phyloP scores from a whole-genome alignment of 2,113 vertebrate species.

The Boulengeromyrus knoepffleri region DNA sequence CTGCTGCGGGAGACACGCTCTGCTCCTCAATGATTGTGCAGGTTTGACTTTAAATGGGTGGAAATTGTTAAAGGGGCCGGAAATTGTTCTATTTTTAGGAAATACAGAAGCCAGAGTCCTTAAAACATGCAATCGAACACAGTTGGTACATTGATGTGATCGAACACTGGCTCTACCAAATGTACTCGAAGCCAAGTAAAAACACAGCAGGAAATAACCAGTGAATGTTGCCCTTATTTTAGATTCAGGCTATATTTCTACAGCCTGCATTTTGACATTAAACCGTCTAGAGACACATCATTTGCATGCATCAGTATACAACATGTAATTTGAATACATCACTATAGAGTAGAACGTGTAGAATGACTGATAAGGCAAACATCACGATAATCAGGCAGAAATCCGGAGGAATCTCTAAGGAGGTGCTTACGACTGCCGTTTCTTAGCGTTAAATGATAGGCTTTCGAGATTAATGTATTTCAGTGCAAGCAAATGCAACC shows the following conservation, averaged over 20 bases:
- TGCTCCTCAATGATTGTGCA: background rate
- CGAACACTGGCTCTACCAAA: background rate
- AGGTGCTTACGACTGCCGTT: background rate
- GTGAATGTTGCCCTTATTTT: background rate
- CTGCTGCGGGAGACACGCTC: background rate
- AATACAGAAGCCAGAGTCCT: background rate
- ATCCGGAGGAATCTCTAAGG: background rate
- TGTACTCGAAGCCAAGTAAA: background rate
- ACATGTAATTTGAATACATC: background rate
- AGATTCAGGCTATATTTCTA: background rate
- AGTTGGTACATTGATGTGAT: background rate
- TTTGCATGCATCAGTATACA: conserved; percentile 5
- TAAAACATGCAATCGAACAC: background rate
- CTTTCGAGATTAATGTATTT: background rate
- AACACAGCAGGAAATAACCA: background rate
- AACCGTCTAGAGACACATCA: background rate
- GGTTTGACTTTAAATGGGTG: background rate
- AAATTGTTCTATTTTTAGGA: background rate
- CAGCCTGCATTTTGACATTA: background rate
- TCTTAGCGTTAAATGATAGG: background rate
- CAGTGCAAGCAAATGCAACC: background rate
- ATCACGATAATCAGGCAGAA: background rate
- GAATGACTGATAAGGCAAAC: background rate
- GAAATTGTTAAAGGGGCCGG: background rate
- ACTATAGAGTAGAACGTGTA: background rate